Percentiles rank a stretch among this genome's conserved stretches.
These are phyloP conservation scores for Luehdorfia chinensis DNA, from an alignment of 1,140 invertebrate genomes.

Conservation along the genomic window DNA sequence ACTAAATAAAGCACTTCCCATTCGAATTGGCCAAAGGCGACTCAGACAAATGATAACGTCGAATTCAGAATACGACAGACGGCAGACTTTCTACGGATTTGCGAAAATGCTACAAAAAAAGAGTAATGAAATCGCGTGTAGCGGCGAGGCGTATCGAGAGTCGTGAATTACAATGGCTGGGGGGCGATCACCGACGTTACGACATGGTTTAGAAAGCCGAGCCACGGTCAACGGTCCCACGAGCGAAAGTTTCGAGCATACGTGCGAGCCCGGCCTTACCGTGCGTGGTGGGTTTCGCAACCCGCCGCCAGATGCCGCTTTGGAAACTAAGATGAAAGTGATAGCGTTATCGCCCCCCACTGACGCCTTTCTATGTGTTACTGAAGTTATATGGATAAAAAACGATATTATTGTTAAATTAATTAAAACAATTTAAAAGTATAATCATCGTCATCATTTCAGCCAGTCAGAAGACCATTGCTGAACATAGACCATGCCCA, in stretches of 20 bases:
- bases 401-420: not conserved
- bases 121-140: slow-evolving; percentile 66
- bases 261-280: slow-evolving; percentile 41
- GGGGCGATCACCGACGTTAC: slow-evolving; percentile 65
- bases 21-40: no score
- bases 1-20: no score
- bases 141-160: slow-evolving; percentile 60
- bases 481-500: no score
- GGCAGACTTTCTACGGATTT: slow-evolving; percentile 59
- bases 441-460: no score
- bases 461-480: no score
- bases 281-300: slow-evolving; percentile 52
- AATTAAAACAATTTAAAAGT: no score
- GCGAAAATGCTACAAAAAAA: slow-evolving; percentile 60
- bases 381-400: not conserved
- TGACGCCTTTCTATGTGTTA: not conserved
- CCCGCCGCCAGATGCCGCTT: slow-evolving; percentile 23
- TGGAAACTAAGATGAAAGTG: slow-evolving; percentile 42
- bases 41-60: no score
- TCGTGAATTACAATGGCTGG: slow-evolving; percentile 68
- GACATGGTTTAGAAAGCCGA: slow-evolving; percentile 72
- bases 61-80: not conserved
- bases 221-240: slow-evolving; percentile 67
- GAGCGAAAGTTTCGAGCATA: slow-evolving; percentile 61
- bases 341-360: slow-evolving; percentile 26